phyloP scores from a whole-genome alignment of 2,113 vertebrate genomes.

The Eira barbara region DNA sequence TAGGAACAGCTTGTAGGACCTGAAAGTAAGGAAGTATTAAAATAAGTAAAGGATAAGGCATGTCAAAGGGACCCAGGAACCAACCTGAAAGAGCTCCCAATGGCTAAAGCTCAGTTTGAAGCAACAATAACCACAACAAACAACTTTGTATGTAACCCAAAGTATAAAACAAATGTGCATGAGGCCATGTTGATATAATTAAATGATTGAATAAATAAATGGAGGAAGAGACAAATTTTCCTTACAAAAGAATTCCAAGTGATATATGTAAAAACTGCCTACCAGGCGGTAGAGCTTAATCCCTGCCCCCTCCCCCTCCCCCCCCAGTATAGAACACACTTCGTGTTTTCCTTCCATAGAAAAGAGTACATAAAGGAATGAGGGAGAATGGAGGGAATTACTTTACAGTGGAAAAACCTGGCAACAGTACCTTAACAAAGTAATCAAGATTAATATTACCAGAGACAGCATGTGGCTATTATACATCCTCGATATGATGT shows the following conservation, averaged over 20 bases:
- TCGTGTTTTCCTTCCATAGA: not conserved
- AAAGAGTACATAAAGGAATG: not conserved
- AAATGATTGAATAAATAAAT: not conserved
- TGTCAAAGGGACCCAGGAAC: not conserved
- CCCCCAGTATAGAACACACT: not conserved
- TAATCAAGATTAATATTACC: not conserved
- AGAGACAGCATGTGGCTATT: not conserved
- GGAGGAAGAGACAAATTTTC: not conserved
- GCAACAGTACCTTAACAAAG: not conserved
- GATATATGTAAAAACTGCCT: not conserved
- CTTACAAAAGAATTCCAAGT: not conserved
- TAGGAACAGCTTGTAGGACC: not conserved
- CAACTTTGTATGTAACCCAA: not conserved
- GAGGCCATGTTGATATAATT: not conserved
- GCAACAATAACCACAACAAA: not conserved
- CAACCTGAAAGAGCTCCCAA: not conserved
- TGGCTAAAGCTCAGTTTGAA: not conserved
- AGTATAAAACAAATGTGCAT: not conserved
- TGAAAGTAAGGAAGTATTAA: not conserved
- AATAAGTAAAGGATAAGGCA: not conserved
- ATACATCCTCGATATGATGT: not conserved
- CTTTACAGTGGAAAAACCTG: not conserved
- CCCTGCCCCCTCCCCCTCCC: rapidly evolving
- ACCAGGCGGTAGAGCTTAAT: not conserved
- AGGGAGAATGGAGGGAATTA: not conserved